A percentile compares a stretch with the other conserved stretches of the same genome.
Evolutionary conservation across 2,888 invertebrate genomes (phyloP).

Genomic region (Endotricha flammealis): DNA sequence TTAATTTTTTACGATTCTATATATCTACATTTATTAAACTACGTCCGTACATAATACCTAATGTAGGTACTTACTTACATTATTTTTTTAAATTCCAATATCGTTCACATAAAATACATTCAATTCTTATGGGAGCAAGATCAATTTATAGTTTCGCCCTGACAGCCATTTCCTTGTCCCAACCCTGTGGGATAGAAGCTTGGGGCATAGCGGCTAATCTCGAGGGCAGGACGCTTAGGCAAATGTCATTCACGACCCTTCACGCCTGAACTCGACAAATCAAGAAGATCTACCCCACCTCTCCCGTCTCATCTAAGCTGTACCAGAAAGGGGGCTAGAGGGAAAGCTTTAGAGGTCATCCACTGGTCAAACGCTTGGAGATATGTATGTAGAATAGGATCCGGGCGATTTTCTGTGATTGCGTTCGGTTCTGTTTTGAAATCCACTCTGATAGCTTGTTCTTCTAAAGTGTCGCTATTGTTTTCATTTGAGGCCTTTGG

Average conservation of each 20-base stretch:
- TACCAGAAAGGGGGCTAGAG: constrained; percentile 23
- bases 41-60: too few species aligned
- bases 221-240: constrained; percentile 58
- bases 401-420: constrained; percentile 54
- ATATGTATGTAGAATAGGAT: constrained; percentile 49
- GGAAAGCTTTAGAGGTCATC: constrained; percentile 24
- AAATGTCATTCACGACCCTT: constrained; percentile 65
- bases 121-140: too few species aligned
- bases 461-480: constrained; percentile 27
- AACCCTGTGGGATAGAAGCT: constrained; percentile 37
- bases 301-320: constrained; percentile 14
- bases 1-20: too few species aligned
- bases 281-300: constrained; percentile 28
- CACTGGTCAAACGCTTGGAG: constrained; percentile 29
- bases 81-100: too few species aligned
- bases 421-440: constrained; percentile 51
- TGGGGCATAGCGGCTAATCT: constrained; percentile 49
- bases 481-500: constrained; percentile 23
- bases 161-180: constrained; percentile 26
- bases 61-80: too few species aligned
- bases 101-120: too few species aligned
- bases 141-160: too few species aligned
- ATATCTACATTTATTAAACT: too few species aligned
- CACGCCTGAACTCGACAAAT: constrained; percentile 36
- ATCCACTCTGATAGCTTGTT: constrained; percentile 37